phyloP scores from a whole-genome alignment of 2,113 vertebrate genomes.

The Lathamus discolor region DNA sequence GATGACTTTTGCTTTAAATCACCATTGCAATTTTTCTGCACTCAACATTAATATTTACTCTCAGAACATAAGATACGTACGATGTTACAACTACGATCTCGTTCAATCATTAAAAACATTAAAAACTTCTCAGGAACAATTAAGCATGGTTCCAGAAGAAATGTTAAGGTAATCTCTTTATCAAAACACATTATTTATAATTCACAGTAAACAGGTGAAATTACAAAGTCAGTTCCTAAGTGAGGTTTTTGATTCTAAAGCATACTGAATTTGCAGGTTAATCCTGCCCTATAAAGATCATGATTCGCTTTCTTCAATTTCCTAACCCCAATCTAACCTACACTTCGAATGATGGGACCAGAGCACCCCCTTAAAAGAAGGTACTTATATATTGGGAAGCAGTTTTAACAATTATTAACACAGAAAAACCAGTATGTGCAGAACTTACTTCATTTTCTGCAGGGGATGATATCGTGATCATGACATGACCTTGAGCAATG shows the following conservation, averaged over 20 bases:
- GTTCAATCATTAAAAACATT: neutral
- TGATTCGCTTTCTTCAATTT: neutral
- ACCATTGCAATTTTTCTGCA: neutral
- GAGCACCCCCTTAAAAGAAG: neutral
- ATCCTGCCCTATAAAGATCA: neutral
- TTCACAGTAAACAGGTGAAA: neutral
- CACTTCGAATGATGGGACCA: neutral
- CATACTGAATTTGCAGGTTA: neutral
- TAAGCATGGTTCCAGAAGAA: neutral
- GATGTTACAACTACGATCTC: neutral
- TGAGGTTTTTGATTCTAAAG: neutral
- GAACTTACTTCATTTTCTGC: conserved; percentile 87
- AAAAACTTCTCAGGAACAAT: neutral
- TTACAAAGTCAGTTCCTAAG: neutral
- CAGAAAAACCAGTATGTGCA: neutral
- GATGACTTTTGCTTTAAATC: neutral
- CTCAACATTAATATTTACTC: neutral
- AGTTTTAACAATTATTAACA: neutral
- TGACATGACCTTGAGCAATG: conserved; percentile 93
- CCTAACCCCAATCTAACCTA: neutral
- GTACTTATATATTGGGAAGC: neutral
- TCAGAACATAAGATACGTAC: neutral
- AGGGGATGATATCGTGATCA: conserved; percentile 92
- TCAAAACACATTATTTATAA: neutral
- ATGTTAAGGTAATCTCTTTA: neutral